These are phyloP conservation scores for Charina bottae DNA, from an alignment of 2,113 vertebrate species.

Conservation along the genomic window DNA sequence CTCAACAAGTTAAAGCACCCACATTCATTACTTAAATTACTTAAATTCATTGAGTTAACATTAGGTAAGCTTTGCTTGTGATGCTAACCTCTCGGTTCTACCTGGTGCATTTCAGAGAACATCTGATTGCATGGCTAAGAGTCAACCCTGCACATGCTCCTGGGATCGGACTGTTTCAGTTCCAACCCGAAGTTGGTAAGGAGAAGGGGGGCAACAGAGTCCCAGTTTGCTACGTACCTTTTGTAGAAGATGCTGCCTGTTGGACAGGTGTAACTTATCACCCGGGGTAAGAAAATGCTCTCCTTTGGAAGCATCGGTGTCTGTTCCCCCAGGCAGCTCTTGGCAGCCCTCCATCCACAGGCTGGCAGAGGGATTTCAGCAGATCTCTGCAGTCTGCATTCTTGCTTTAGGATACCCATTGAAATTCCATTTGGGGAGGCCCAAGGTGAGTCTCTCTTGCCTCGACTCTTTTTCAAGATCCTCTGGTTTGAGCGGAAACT, in stretches of 20 bases:
- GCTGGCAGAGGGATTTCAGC: not conserved
- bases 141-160: too few relatives aligned
- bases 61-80: not conserved
- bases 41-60: not conserved
- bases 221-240: not conserved
- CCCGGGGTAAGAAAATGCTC: not conserved
- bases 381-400: not conserved
- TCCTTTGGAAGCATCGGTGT: not conserved
- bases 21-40: not conserved
- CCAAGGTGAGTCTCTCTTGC: conserved; percentile 30
- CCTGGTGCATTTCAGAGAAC: not conserved
- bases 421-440: conserved; percentile 1
- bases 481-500: conserved; percentile 49
- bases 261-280: not conserved
- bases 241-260: not conserved
- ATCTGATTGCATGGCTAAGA: too few relatives aligned
- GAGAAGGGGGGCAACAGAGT: not conserved
- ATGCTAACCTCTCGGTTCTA: not conserved
- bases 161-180: not conserved
- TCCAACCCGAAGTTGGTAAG: not conserved
- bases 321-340: conserved; percentile 1
- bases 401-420: conserved; percentile 50
- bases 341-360: not conserved
- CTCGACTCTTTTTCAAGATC: conserved; percentile 25
- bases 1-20: not conserved